Evolutionary conservation across 2,113 vertebrate species (phyloP).

Genomic region (Rhegmatorhina hoffmannsi): DNA sequence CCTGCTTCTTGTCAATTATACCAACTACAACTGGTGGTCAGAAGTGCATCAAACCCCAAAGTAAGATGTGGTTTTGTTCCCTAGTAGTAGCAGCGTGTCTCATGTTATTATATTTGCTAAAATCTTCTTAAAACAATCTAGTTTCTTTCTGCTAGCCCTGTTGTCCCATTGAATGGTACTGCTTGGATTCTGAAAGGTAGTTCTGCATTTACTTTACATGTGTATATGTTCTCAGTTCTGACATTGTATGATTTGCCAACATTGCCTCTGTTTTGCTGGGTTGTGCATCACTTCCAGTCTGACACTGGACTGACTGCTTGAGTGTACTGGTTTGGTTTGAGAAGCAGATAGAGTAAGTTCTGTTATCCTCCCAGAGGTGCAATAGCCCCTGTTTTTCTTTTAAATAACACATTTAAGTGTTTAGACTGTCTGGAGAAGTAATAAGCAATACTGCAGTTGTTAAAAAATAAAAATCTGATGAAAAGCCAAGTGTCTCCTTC

Average conservation of each 20-base stretch:
- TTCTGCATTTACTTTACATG: background rate
- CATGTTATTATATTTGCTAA: background rate
- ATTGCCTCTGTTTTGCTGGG: accelerated
- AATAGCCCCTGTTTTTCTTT: background rate
- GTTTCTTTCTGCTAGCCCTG: background rate
- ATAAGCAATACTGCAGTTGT: background rate
- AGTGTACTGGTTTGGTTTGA: background rate
- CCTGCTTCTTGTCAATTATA: constrained; percentile 94
- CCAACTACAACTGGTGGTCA: constrained; percentile 96
- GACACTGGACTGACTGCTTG: background rate
- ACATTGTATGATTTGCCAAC: background rate
- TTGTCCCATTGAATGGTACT: background rate
- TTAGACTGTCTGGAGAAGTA: background rate
- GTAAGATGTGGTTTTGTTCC: constrained; percentile 68
- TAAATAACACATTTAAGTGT: background rate
- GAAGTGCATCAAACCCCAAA: constrained; percentile 95
- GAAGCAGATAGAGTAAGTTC: background rate
- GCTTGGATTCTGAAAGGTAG: background rate
- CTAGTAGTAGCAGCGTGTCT: background rate
- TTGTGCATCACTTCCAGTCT: background rate
- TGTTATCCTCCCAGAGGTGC: background rate
- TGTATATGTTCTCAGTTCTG: background rate
- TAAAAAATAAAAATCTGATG: background rate
- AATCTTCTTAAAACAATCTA: background rate
- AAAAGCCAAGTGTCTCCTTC: background rate